These are phyloP conservation scores for Maniola jurtina DNA, from an alignment of 1,140 invertebrate genomes.

Conservation along the genomic window DNA sequence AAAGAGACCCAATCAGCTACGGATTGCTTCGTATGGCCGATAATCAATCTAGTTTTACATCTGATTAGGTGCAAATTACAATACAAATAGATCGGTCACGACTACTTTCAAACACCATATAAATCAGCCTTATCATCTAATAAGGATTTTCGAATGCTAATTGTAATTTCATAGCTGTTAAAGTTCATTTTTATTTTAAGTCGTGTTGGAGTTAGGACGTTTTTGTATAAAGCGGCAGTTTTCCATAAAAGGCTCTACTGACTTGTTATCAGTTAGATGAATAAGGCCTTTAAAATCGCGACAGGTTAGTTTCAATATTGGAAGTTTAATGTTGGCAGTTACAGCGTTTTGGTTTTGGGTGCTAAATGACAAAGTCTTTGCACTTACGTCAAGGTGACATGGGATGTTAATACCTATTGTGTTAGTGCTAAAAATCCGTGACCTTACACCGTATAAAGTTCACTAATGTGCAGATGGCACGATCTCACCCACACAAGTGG, in stretches of 20 bases:
- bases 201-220: slow-evolving; percentile 2
- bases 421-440: slow-evolving; percentile 72
- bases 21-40: slow-evolving; percentile 48
- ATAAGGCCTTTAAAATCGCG: slow-evolving; percentile 36
- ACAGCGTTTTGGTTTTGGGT: slow-evolving; percentile 26
- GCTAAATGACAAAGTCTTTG: slow-evolving; percentile 58
- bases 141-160: slow-evolving; percentile 2
- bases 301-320: slow-evolving; percentile 38
- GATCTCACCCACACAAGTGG: slow-evolving; percentile 32
- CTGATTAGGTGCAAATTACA: slow-evolving; percentile 76
- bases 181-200: slow-evolving; percentile 9
- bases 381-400: slow-evolving; percentile 76
- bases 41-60: slow-evolving; percentile 75
- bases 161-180: not conserved
- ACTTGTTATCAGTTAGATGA: slow-evolving; percentile 36
- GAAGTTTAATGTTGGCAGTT: slow-evolving; percentile 23
- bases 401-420: slow-evolving; percentile 73
- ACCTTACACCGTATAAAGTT: slow-evolving; percentile 75
- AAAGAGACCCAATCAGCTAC: slow-evolving; percentile 52
- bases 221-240: slow-evolving; percentile 1
- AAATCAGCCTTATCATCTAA: slow-evolving; percentile 14
- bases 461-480: slow-evolving; percentile 59
- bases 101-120: slow-evolving; percentile 29
- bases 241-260: slow-evolving; percentile 30
- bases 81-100: slow-evolving; percentile 74